Base-by-base conservation (phyloP, 2,888 invertebrate genomes). In the Agrotis exclamationis region DNA sequence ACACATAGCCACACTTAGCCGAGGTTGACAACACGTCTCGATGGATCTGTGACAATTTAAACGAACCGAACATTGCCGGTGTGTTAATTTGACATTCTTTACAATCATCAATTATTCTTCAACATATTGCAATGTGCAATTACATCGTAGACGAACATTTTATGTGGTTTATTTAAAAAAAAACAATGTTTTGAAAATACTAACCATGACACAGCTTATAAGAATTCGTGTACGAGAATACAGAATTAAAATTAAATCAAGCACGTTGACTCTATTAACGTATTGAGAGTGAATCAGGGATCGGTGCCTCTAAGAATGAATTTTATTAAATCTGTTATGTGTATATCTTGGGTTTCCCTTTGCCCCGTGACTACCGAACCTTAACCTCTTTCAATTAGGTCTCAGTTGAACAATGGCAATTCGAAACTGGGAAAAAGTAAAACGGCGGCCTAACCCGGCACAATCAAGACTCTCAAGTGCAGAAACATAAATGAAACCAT, bases 401-500 rank as follows among this genome's bases (percentile, higher is more conserved):
- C 88, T 88, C 87, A 88, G 86, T 87, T 81, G 89, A 93, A 95
- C 94, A 95, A 95, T 93, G 89, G 94, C 91, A 91, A 93, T 95
- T 94, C 92, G 90, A 92, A 93, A 92, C 87, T 92, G 88, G 87
- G 88, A 90, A 91, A 91, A 90, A 91, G 87, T 90, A 88, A 90
- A 94, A 95, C 91, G 88, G 91, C 88, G 85, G 89, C 91, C 91
- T 90, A 92, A 92, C 93, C 92, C 92, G 90, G 92, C 94, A 94
- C 94, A 95, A 95, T 95, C 95, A 93, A 89, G 93, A 89, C 93
- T 91, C 91, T 96, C 95, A 95, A 95, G 93, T 95, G 95, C 95
- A 95, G 95, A 94, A 95, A 95, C 94, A 95, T 95, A 95, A 96
- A 96, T 95, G 95, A 94, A 95, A 94, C 94, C 95, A 95, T 96